These are phyloP conservation scores for Orcinus orca DNA, from an alignment of 2,113 vertebrate genomes.

Conservation along the genomic window DNA sequence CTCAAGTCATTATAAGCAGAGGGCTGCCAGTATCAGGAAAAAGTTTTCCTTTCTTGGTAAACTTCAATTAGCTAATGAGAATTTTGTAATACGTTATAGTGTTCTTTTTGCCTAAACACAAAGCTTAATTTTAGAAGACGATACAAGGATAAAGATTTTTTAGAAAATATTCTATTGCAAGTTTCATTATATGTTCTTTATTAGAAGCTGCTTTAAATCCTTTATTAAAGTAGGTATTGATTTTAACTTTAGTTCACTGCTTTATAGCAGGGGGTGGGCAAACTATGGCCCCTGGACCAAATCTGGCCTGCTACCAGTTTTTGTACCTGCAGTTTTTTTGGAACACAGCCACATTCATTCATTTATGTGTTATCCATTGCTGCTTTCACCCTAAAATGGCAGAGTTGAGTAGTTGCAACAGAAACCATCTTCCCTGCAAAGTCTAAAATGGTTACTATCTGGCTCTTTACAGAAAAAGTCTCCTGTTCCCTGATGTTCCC, in stretches of 20 bases:
- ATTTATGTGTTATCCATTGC: not conserved
- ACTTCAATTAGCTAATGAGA: not conserved
- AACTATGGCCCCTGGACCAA: not conserved
- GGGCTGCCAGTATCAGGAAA: not conserved
- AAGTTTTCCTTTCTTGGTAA: not conserved
- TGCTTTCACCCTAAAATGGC: not conserved
- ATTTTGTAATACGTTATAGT: not conserved
- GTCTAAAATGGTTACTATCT: not conserved
- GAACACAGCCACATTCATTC: not conserved
- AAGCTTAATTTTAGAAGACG: not conserved
- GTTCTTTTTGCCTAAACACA: constrained; percentile 18
- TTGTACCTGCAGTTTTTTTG: not conserved
- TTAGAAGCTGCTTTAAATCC: not conserved
- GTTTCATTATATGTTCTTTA: not conserved
- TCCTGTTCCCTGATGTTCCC: not conserved
- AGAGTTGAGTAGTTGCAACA: not conserved
- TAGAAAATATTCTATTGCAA: not conserved
- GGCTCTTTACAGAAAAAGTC: not conserved
- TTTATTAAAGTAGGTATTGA: not conserved
- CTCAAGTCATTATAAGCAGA: not conserved
- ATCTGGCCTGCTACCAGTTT: not conserved
- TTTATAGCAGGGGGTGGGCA: not conserved
- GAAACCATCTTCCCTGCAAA: not conserved
- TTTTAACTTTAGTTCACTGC: not conserved
- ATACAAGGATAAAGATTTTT: not conserved